Evolutionary conservation across 2,797 vertebrate genomes (phyloP).

Genomic region (Micrastur ruficollis): DNA sequence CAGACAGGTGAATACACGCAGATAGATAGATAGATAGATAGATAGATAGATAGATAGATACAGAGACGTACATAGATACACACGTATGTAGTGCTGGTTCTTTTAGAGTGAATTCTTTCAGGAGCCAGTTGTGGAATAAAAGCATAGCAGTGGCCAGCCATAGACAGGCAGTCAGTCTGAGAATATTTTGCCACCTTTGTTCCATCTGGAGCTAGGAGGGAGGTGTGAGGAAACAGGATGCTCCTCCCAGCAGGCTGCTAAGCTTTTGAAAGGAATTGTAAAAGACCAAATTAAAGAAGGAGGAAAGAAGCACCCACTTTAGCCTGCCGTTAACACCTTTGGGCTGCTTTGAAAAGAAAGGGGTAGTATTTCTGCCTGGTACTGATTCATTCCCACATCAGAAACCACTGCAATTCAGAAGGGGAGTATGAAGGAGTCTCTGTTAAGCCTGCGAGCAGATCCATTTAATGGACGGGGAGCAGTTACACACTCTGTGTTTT

Average conservation of each 20-base stretch:
- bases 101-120: neutral
- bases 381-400: neutral
- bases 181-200: neutral
- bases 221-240: slow-evolving; percentile 1
- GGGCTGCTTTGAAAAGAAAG: neutral
- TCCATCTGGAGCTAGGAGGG: neutral
- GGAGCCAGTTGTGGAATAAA: neutral
- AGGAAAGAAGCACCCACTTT: neutral
- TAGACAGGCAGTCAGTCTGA: neutral
- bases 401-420: neutral
- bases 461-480: neutral
- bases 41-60: too few relatives aligned
- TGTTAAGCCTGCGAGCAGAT: neutral
- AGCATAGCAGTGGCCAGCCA: neutral
- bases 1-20: neutral
- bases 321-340: neutral
- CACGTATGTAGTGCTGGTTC: neutral
- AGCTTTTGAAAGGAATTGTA: neutral
- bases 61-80: too few relatives aligned
- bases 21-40: too few relatives aligned
- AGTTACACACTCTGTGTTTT: neutral
- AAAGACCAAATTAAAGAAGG: neutral
- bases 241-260: neutral
- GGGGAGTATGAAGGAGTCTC: neutral
- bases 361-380: neutral